Base-by-base conservation (phyloP, 2,888 invertebrate genomes). In the Eristalis tenax region DNA sequence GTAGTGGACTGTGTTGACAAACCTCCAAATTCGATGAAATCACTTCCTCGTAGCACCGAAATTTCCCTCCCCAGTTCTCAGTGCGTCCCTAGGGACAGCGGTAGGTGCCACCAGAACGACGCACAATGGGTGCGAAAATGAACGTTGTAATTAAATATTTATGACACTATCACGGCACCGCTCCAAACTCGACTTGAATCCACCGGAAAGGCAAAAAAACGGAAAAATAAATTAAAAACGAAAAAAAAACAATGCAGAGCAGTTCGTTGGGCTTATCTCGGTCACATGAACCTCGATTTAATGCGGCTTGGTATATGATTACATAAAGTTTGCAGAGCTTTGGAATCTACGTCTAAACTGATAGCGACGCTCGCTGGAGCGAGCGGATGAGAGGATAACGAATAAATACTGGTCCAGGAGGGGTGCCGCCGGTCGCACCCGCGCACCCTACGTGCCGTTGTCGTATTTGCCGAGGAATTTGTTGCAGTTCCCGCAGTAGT, bases 401-500 rank as follows among this genome's bases (percentile, higher is more conserved):
- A 8, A 6, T 38, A 56, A 38, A 65, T 57, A 38, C 56, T 50
- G 59, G 59, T 66, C 69, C 35, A 8, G 28, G 13, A 2, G 35
- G 0, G 11, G 23, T 28, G n/a, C 50, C 22, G n/a, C 18, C 18
- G 8, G 18, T 18, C 18, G 43, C 32, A 32, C 32, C 32, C 32
- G 10, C 32, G 8, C 32, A 32, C 8, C n/a, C 68, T 80, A 81
- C 56, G 74, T 28, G 38, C 87, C 88, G 56, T 64, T 88, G 66
- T 91, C 88, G 88, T 94, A 94, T 66, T 93, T 93, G 65, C 95
- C 95, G 35, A 95, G 90, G 88, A 93, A 94, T 5, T 94, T 92
- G 81, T 93, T 93, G 90, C 95, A 95, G 89, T 94, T 93, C 0
- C 94, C 94, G 83, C 95, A 95, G 88, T 94, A 94, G 90, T 95